These are phyloP conservation scores for Spea multiplicata DNA, from an alignment of 2,113 vertebrate species.

Conservation along the genomic window DNA sequence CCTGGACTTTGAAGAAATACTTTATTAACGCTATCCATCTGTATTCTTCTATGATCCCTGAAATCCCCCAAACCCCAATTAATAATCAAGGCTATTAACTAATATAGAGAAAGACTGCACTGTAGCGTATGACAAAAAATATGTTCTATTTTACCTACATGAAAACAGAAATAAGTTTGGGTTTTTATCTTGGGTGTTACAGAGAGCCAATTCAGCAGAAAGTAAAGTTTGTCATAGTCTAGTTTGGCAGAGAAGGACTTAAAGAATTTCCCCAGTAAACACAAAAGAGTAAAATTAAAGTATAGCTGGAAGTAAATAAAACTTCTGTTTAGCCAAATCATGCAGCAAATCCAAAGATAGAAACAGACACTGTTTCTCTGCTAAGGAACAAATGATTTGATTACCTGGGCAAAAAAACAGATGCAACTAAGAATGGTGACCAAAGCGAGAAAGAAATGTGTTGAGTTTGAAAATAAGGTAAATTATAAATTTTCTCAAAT, in stretches of 20 bases:
- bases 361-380: slow-evolving; percentile 4
- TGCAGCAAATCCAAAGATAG: slow-evolving; percentile 17
- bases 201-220: slow-evolving; percentile 23
- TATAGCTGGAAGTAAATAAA: slow-evolving; percentile 3
- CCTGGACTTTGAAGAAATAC: slow-evolving; percentile 20
- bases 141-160: slow-evolving; percentile 24
- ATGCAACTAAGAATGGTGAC: slow-evolving; percentile 17
- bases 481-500: slow-evolving; percentile 27
- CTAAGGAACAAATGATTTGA: slow-evolving; percentile 26
- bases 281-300: neutral
- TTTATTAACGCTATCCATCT: slow-evolving; percentile 45
- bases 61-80: slow-evolving; percentile 45
- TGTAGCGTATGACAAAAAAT: slow-evolving; percentile 42
- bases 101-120: slow-evolving; percentile 23
- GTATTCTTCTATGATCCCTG: slow-evolving; percentile 39
- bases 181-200: neutral
- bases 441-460: neutral
- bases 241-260: neutral
- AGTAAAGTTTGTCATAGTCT: neutral
- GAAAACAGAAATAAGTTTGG: neutral
- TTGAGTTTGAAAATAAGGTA: slow-evolving; percentile 11
- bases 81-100: slow-evolving; percentile 45
- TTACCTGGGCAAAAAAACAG: slow-evolving; percentile 30
- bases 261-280: neutral
- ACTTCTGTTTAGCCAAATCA: slow-evolving; percentile 1